Percentiles rank a stretch among this genome's conserved stretches.
These are phyloP conservation scores for Propithecus coquereli DNA, from an alignment of 2,113 vertebrate species.

Conservation along the genomic window DNA sequence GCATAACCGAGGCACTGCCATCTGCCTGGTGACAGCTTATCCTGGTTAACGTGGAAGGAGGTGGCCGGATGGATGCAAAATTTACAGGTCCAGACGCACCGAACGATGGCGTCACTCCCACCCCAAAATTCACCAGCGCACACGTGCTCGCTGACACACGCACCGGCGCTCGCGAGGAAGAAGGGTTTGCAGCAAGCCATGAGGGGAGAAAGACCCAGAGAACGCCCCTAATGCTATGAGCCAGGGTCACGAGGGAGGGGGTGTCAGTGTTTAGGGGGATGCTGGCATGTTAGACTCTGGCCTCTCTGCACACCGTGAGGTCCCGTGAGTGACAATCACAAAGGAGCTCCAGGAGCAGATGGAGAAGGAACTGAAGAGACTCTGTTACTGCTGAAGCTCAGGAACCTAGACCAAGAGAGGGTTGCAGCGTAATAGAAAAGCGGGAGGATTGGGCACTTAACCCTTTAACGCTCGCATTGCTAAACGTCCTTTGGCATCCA, in stretches of 20 bases:
- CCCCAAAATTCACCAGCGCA: not conserved
- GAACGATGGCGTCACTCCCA: accelerated
- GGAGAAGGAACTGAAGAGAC: not conserved
- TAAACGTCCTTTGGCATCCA: not conserved
- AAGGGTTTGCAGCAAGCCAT: too few species aligned
- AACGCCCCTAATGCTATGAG: not conserved
- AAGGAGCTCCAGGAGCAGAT: not conserved
- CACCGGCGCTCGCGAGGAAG: accelerated
- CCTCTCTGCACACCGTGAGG: not conserved
- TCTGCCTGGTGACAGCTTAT: not conserved
- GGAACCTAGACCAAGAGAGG: not conserved
- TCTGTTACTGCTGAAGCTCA: not conserved
- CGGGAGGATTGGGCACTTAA: not conserved
- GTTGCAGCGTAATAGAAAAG: not conserved
- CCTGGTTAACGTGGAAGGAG: not conserved
- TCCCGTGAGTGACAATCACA: not conserved
- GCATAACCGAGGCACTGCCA: not conserved
- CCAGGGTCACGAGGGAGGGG: not conserved
- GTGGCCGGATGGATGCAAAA: not conserved
- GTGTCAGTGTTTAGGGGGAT: not conserved
- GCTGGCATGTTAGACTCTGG: not conserved
- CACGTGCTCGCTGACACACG: not conserved
- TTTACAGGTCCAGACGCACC: not conserved
- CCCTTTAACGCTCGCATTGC: not conserved
- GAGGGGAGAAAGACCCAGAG: not conserved